These are phyloP conservation scores for Desoria tigrina DNA, from an alignment of 2,888 invertebrate genomes.

Conservation along the genomic window DNA sequence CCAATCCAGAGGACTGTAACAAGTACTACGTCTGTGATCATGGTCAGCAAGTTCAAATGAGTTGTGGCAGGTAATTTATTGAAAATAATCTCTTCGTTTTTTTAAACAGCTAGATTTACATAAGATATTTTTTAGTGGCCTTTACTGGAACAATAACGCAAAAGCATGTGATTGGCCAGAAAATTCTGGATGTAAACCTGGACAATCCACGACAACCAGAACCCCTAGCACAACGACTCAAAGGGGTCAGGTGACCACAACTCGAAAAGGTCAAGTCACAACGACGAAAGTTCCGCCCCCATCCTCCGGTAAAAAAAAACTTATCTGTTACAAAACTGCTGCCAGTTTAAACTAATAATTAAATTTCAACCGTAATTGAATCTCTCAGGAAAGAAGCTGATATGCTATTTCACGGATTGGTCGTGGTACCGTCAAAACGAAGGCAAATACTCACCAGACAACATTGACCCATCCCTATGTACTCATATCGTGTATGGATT, in stretches of 20 bases:
- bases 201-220: not conserved
- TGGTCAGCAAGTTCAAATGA: not conserved
- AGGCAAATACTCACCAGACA: slow-evolving; percentile 76
- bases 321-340: too few relatives aligned
- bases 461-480: slow-evolving; percentile 81
- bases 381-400: slow-evolving; percentile 70
- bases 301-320: not conserved
- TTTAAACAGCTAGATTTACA: too few relatives aligned
- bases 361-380: too few relatives aligned
- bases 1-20: slow-evolving; percentile 5
- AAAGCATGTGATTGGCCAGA: slow-evolving; percentile 8
- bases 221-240: not conserved
- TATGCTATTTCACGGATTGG: slow-evolving; percentile 92
- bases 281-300: not conserved
- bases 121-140: not conserved
- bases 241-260: not conserved
- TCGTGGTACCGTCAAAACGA: slow-evolving; percentile 82
- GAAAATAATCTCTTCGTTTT: too few relatives aligned
- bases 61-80: not conserved
- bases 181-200: not conserved
- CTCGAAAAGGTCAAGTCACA: not conserved
- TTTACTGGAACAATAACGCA: not conserved
- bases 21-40: slow-evolving; percentile 13
- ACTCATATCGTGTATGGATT: slow-evolving; percentile 93
- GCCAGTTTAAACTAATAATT: too few relatives aligned